Evolutionary conservation across 1,140 invertebrate species (phyloP).

Genomic region (Habropoda laboriosa): DNA sequence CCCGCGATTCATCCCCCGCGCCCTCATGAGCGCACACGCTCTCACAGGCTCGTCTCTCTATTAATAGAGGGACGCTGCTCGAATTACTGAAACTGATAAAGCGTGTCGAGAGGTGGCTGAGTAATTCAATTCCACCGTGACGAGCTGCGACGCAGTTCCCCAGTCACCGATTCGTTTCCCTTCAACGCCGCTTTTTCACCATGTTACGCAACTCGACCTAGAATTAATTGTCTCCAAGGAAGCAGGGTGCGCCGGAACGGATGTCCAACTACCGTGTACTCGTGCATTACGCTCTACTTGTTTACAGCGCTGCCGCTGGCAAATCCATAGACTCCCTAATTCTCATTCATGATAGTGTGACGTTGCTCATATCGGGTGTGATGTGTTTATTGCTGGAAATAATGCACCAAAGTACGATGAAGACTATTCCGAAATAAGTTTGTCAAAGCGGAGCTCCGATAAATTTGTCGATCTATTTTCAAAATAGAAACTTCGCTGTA

Average conservation of each 20-base stretch:
- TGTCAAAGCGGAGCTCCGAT: too few species aligned
- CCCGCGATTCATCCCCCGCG: background rate
- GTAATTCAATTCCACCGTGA: constrained; percentile 44
- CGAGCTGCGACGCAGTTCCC: background rate
- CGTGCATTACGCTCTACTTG: constrained; percentile 20
- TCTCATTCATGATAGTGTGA: background rate
- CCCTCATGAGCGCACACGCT: too few species aligned
- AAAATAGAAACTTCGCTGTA: too few species aligned
- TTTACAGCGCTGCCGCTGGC: background rate
- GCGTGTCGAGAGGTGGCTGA: constrained; percentile 7
- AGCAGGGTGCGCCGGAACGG: constrained; percentile 42
- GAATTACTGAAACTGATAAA: constrained; percentile 44
- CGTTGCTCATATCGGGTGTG: background rate
- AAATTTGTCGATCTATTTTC: too few species aligned
- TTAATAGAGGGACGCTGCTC: constrained; percentile 36
- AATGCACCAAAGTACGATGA: too few species aligned
- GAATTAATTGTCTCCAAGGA: constrained; percentile 59
- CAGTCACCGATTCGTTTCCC: constrained; percentile 19
- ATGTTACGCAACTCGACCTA: constrained; percentile 38
- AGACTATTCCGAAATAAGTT: too few species aligned
- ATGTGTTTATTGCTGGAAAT: too few species aligned
- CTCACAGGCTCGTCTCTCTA: background rate
- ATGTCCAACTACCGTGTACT: background rate
- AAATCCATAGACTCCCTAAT: background rate
- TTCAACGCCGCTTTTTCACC: constrained; percentile 12